phyloP scores from a whole-genome alignment of 2,888 invertebrate genomes.

The Pardosa pseudoannulata region DNA sequence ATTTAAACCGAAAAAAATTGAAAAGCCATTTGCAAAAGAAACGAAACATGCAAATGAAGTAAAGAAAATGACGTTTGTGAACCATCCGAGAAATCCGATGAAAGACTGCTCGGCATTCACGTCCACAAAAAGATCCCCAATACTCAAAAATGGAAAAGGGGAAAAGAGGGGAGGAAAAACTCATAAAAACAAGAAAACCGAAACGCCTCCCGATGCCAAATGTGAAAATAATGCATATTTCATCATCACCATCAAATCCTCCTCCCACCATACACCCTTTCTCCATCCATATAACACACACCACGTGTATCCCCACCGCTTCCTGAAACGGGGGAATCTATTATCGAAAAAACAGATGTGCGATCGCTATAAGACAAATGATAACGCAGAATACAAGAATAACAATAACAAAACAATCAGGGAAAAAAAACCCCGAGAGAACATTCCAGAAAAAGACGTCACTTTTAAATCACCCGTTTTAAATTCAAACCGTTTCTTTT shows the following conservation, averaged over 20 bases:
- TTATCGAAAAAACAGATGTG: conserved; percentile 69
- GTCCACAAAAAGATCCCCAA: conserved; percentile 16
- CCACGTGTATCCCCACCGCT: neutral
- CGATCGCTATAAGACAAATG: conserved; percentile 67
- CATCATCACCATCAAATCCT: conserved; percentile 63
- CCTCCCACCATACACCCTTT: too few species aligned
- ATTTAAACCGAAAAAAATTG: too few species aligned
- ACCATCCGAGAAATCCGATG: conserved; percentile 2
- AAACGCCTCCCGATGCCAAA: conserved; percentile 42
- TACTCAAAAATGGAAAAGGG: neutral
- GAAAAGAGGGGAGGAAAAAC: neutral
- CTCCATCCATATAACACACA: neutral
- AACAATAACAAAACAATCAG: conserved; percentile 13
- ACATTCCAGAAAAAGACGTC: conserved; percentile 56
- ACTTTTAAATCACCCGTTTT: conserved; percentile 60
- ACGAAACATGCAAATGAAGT: too few species aligned
- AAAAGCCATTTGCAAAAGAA: too few species aligned
- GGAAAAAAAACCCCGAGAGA: neutral
- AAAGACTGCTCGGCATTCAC: neutral
- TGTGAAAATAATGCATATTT: conserved; percentile 67
- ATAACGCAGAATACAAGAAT: conserved; percentile 44
- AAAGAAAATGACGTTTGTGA: neutral
- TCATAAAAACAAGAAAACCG: conserved; percentile 1
- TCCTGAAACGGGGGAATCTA: conserved; percentile 52
- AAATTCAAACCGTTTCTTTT: conserved; percentile 63